Percentiles rank a stretch among this genome's conserved stretches.
phyloP scores from a whole-genome alignment of 2,888 invertebrate genomes.

The Synergus japonicus region DNA sequence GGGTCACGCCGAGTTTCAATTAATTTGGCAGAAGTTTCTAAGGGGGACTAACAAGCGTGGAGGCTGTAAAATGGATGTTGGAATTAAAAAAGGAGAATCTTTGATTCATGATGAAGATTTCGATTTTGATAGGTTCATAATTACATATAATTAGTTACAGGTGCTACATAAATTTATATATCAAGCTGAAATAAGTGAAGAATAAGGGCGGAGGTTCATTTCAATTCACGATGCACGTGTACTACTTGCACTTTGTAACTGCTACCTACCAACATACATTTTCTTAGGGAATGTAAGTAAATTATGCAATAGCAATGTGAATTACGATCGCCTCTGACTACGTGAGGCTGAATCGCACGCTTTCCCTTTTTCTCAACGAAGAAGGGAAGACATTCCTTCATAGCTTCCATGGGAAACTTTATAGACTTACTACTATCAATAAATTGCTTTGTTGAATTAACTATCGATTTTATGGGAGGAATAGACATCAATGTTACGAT shows the following conservation, averaged over 20 bases:
- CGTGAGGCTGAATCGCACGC: conserved; percentile 34
- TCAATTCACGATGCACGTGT: background rate
- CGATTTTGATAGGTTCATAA: background rate
- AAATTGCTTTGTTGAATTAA: conserved; percentile 32
- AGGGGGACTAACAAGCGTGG: background rate
- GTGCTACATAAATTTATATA: background rate
- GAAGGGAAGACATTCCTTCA: conserved; percentile 20
- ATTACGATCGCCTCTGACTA: conserved; percentile 23
- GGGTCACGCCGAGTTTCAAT: background rate
- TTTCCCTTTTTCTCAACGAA: conserved; percentile 38
- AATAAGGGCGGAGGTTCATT: conserved; percentile 4
- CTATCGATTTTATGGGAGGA: conserved; percentile 26
- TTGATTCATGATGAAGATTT: background rate
- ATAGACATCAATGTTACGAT: conserved; percentile 1
- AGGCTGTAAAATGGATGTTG: background rate
- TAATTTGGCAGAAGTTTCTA: background rate
- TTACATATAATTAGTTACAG: background rate
- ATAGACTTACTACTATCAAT: conserved; percentile 14
- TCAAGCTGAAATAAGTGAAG: background rate
- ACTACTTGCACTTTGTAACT: background rate
- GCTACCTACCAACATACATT: conserved; percentile 25
- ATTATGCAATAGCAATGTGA: conserved; percentile 29
- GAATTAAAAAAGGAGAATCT: background rate
- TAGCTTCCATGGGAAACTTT: conserved; percentile 38
- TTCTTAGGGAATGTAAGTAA: conserved; percentile 31